Evolutionary conservation across 2,888 invertebrate species (phyloP).

Genomic region (Galeopsomyia nigrocyanea): DNA sequence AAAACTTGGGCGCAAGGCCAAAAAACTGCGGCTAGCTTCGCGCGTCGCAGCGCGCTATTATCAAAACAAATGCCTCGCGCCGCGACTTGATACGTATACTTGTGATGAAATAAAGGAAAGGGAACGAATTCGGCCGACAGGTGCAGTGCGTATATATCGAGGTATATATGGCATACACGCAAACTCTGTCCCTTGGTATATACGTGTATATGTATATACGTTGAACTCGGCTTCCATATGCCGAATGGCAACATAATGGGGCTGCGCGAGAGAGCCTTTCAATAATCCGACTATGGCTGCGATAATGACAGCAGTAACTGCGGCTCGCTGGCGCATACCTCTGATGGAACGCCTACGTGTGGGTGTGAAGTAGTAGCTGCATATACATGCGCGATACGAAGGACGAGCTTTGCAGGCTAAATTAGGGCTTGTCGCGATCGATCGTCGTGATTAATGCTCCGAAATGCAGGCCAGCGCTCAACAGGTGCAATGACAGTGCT

Average conservation of each 20-base stretch:
- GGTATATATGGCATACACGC: not conserved
- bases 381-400: not conserved
- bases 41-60: no score
- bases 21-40: no score
- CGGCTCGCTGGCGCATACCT: not conserved
- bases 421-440: slow-evolving; percentile 1
- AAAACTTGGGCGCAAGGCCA: slow-evolving; percentile 23
- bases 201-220: not conserved
- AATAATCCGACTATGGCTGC: slow-evolving; percentile 40
- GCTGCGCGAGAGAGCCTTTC: not conserved
- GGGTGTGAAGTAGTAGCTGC: not conserved
- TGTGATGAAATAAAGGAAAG: not conserved
- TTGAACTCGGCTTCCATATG: slow-evolving; percentile 39
- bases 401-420: not conserved
- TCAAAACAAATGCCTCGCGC: no score
- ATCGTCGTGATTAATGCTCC: slow-evolving; percentile 41
- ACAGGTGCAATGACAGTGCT: slow-evolving; percentile 38
- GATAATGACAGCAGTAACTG: slow-evolving; percentile 27
- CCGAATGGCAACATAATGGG: slow-evolving; percentile 27
- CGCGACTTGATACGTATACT: not conserved
- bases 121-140: slow-evolving; percentile 22
- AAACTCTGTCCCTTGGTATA: not conserved
- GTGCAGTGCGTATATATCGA: slow-evolving; percentile 34
- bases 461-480: slow-evolving; percentile 35
- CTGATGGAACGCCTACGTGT: not conserved